These are phyloP conservation scores for Tragelaphus strepsiceros DNA, from an alignment of 2,113 vertebrate species.

Conservation along the genomic window DNA sequence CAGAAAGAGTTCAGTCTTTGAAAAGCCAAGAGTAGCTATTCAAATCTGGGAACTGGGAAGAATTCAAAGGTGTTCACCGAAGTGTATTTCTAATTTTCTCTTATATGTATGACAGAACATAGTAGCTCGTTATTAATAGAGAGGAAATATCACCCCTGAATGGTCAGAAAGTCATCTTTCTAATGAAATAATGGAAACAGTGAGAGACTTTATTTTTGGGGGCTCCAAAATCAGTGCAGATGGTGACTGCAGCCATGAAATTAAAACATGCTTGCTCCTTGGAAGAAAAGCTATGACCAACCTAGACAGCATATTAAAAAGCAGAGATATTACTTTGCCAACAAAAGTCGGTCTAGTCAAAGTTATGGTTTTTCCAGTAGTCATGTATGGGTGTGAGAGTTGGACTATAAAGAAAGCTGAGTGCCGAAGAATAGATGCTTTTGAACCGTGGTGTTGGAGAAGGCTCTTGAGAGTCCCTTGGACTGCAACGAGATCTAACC, in stretches of 20 bases:
- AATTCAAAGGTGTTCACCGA: background rate
- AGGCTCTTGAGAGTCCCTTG: background rate
- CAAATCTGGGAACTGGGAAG: background rate
- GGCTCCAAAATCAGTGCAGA: background rate
- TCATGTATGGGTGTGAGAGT: background rate
- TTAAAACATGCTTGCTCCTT: background rate
- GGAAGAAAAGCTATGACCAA: background rate
- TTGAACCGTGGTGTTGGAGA: background rate
- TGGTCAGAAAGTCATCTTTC: background rate
- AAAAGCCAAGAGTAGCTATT: background rate
- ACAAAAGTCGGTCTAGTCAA: background rate
- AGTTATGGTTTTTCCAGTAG: background rate
- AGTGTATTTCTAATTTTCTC: background rate
- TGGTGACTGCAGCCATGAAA: background rate
- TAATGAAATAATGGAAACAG: background rate
- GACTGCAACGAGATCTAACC: background rate
- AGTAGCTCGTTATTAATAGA: background rate
- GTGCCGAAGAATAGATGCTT: rapidly evolving
- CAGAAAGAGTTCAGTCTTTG: background rate
- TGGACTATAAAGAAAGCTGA: background rate
- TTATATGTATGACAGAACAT: background rate
- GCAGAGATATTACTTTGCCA: background rate
- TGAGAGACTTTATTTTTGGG: background rate
- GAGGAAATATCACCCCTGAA: background rate
- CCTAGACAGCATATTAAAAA: background rate